Evolutionary conservation across 2,888 invertebrate species (phyloP).

Genomic region (Crematogaster levior): DNA sequence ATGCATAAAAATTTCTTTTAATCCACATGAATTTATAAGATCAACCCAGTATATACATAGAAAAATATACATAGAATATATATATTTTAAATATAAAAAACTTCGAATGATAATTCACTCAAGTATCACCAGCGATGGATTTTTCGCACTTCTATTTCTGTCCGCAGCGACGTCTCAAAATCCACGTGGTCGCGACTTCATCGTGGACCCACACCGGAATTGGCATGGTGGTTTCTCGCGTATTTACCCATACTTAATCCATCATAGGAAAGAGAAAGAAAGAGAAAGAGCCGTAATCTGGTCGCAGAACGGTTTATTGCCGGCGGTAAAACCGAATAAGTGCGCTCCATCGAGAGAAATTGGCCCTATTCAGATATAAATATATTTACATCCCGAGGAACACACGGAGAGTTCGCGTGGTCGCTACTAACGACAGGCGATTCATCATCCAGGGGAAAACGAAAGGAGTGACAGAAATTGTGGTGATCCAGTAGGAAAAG

Average conservation of each 20-base stretch:
- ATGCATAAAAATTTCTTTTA: too few species aligned
- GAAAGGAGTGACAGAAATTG: slow-evolving; percentile 78
- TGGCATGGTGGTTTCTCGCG: slow-evolving; percentile 54
- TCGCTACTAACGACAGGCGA: slow-evolving; percentile 76
- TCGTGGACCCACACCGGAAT: slow-evolving; percentile 13
- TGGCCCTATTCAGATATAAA: slow-evolving; percentile 63
- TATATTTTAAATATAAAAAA: neutral
- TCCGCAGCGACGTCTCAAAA: slow-evolving; percentile 32
- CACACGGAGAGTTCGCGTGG: slow-evolving; percentile 40
- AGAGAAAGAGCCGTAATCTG: slow-evolving; percentile 36
- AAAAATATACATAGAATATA: too few species aligned
- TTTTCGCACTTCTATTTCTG: slow-evolving; percentile 63
- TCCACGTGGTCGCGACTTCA: slow-evolving; percentile 24
- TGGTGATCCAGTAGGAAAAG: slow-evolving; percentile 75
- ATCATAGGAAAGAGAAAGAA: neutral
- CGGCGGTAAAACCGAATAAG: slow-evolving; percentile 61
- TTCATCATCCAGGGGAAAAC: slow-evolving; percentile 76
- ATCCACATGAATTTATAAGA: too few species aligned
- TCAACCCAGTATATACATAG: too few species aligned
- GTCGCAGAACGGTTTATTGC: slow-evolving; percentile 61
- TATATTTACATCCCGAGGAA: slow-evolving; percentile 50
- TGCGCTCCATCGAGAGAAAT: slow-evolving; percentile 57
- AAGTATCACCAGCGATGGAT: neutral
- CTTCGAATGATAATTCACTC: neutral
- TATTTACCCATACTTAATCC: slow-evolving; percentile 53